Evolutionary conservation across 2,113 vertebrate species (phyloP).

Genomic region (Lethenteron camtschaticum): DNA sequence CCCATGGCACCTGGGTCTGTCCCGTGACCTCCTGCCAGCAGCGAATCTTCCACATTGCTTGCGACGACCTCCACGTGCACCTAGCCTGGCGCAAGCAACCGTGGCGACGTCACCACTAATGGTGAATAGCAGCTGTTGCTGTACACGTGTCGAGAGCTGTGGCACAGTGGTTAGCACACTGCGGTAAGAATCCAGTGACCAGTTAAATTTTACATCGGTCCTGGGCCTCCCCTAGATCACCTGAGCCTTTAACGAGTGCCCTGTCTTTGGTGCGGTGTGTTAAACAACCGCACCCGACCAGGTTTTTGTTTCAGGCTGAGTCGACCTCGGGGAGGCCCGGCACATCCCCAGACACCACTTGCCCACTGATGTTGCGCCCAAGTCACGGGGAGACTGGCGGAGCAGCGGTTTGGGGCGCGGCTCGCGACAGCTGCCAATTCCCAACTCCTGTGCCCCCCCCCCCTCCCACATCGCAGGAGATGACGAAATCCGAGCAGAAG

Average conservation of each 20-base stretch:
- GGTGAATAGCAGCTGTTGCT: too few species aligned
- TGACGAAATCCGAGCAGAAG: slow-evolving; percentile 69
- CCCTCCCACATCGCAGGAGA: slow-evolving; percentile 39
- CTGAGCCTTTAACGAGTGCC: too few species aligned
- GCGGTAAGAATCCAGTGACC: too few species aligned
- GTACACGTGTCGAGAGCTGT: too few species aligned
- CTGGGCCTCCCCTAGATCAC: too few species aligned
- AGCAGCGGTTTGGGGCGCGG: neutral
- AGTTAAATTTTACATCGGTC: too few species aligned
- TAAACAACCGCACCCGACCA: too few species aligned
- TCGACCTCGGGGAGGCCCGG: neutral
- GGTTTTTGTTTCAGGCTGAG: neutral
- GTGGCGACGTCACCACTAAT: too few species aligned
- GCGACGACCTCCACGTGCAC: neutral
- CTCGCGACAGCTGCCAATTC: neutral
- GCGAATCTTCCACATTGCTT: neutral
- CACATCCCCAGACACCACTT: neutral
- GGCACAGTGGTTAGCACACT: too few species aligned
- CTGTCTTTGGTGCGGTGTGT: too few species aligned
- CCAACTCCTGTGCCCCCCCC: neutral
- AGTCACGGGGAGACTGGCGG: neutral
- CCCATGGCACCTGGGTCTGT: neutral
- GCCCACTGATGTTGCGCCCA: neutral
- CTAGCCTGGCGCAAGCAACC: too few species aligned
- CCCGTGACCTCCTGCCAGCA: neutral